These are phyloP conservation scores for Turnix velox DNA, from an alignment of 2,113 vertebrate genomes.

Conservation along the genomic window DNA sequence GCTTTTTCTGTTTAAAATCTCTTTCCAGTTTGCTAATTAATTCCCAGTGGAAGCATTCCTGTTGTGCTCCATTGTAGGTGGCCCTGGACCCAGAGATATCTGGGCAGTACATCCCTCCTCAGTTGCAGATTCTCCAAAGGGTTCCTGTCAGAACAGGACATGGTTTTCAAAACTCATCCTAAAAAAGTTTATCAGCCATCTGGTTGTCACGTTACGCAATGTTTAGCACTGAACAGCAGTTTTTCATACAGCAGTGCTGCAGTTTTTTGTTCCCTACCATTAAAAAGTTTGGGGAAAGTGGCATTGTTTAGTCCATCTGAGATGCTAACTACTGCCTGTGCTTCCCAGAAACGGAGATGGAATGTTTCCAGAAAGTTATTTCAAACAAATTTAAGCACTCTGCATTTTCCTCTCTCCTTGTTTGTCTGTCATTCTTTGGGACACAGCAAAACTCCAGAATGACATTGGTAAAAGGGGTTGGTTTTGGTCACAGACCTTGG, in stretches of 20 bases:
- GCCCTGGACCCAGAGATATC: not conserved
- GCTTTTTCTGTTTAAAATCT: not conserved
- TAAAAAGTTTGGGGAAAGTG: not conserved
- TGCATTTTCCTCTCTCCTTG: not conserved
- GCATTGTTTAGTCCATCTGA: not conserved
- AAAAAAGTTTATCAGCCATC: not conserved
- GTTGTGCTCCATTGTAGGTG: not conserved
- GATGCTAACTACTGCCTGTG: not conserved
- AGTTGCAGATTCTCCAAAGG: not conserved
- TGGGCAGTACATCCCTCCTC: not conserved
- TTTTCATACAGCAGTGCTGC: not conserved
- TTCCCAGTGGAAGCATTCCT: too few relatives aligned
- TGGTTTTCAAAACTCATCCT: slow-evolving; percentile 17
- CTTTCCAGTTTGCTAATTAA: not conserved
- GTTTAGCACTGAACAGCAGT: not conserved
- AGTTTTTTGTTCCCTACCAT: not conserved
- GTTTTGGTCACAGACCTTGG: not conserved
- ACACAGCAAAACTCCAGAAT: not conserved
- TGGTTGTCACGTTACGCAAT: not conserved
- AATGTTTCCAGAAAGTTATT: not conserved
- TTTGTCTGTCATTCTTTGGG: not conserved
- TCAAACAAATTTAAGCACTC: not conserved
- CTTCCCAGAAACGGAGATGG: not conserved
- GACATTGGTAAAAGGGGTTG: not conserved
- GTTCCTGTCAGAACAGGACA: not conserved